A percentile compares a stretch with the other conserved stretches of the same genome.
phyloP scores from a whole-genome alignment of 30 jellyfish, hydroid and myxozoan genomes.

The Sanderia malayensis region DNA sequence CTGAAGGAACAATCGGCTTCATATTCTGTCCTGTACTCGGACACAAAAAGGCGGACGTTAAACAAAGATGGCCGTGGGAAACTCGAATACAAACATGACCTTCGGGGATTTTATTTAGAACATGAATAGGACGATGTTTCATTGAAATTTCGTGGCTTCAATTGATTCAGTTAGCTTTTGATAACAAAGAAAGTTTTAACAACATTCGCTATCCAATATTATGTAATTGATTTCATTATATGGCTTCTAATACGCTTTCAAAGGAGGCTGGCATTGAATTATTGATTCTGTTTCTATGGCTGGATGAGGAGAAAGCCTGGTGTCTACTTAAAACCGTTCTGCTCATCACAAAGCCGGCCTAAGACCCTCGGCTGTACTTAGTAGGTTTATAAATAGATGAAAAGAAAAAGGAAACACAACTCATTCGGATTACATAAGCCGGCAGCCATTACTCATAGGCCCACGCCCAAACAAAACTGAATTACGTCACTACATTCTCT shows the following conservation, averaged over 20 bases:
- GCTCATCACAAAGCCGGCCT: background rate
- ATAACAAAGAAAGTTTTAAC: conserved; percentile 5
- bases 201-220: conserved; percentile 13
- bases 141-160: background rate
- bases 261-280: background rate
- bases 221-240: conserved; percentile 12
- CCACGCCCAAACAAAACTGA: too few species aligned
- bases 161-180: conserved; percentile 1
- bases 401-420: too few species aligned
- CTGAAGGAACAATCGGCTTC: background rate
- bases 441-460: too few species aligned
- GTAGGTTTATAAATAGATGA: too few species aligned
- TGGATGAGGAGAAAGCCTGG: too few species aligned
- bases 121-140: background rate
- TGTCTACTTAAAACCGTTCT: too few species aligned
- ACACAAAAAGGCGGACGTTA: background rate
- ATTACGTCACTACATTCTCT: too few species aligned
- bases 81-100: conserved; percentile 7
- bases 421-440: too few species aligned
- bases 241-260: background rate
- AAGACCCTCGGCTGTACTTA: too few species aligned
- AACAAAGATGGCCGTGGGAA: conserved; percentile 17
- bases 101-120: background rate
- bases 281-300: background rate
- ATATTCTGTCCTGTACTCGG: background rate